These are phyloP conservation scores for Agrochola lychnidis DNA, from an alignment of 2,888 invertebrate genomes.

Conservation along the genomic window DNA sequence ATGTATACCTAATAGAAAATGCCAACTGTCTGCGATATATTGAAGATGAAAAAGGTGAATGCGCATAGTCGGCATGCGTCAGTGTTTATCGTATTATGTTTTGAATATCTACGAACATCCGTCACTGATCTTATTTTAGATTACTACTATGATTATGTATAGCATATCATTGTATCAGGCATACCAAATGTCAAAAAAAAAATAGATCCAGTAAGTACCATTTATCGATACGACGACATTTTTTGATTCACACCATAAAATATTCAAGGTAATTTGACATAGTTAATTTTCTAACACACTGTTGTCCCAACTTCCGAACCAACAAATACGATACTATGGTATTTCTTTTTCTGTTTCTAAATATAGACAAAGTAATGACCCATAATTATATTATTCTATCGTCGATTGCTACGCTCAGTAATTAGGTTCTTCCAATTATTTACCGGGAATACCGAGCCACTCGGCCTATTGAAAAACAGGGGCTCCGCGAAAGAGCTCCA, in stretches of 20 bases:
- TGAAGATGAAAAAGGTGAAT: constrained; percentile 28
- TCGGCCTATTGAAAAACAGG: constrained; percentile 1
- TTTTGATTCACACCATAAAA: not conserved
- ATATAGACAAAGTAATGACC: constrained; percentile 26
- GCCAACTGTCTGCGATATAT: constrained; percentile 34
- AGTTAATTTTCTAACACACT: not conserved
- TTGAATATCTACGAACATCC: constrained; percentile 9
- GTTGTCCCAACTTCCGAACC: not conserved
- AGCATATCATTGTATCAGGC: not conserved
- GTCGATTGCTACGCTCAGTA: constrained; percentile 32
- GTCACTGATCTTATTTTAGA: constrained; percentile 23
- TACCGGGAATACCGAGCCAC: constrained; percentile 23
- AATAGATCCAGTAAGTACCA: not conserved
- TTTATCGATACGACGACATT: not conserved
- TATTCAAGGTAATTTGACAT: not conserved
- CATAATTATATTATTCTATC: constrained; percentile 21
- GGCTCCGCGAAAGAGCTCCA: constrained; percentile 1
- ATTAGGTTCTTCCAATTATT: constrained; percentile 47
- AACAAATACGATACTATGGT: constrained; percentile 1
- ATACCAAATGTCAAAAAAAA: constrained; percentile 5
- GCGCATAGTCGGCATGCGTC: constrained; percentile 4
- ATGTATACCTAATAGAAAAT: constrained; percentile 16
- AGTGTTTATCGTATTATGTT: constrained; percentile 17
- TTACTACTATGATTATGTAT: constrained; percentile 9
- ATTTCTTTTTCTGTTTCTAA: constrained; percentile 9